phyloP scores from a whole-genome alignment of 1,140 invertebrate species.

The Nautilus pompilius region DNA sequence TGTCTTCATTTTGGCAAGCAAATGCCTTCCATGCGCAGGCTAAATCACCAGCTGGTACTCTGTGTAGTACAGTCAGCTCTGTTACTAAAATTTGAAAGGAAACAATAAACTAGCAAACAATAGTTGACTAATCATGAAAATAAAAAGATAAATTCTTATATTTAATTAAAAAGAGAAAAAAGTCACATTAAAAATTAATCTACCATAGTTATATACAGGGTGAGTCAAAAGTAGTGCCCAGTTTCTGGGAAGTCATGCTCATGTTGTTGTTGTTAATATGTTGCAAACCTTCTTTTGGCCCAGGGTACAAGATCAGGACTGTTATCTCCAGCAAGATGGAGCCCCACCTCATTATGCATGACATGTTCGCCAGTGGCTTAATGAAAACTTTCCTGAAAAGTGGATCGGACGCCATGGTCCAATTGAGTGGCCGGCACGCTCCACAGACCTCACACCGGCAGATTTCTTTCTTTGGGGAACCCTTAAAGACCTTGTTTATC shows the following conservation, averaged over 20 bases:
- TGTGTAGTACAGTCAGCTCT: slow-evolving; percentile 33
- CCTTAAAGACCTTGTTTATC: too few species aligned
- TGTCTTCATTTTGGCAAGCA: slow-evolving; percentile 25
- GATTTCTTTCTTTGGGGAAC: too few species aligned
- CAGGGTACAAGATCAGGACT: slow-evolving; percentile 3
- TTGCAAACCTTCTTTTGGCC: slow-evolving; percentile 13
- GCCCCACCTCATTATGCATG: background rate
- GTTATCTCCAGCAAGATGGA: background rate
- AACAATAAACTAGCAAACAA: too few species aligned
- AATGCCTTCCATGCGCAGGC: slow-evolving; percentile 42
- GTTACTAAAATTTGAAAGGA: too few species aligned
- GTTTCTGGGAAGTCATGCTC: slow-evolving; percentile 12
- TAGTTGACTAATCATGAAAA: too few species aligned
- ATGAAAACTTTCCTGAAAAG: too few species aligned
- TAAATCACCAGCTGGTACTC: slow-evolving; percentile 29
- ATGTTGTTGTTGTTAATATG: too few species aligned
- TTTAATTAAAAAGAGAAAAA: background rate
- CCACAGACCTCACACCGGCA: too few species aligned
- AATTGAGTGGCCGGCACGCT: too few species aligned
- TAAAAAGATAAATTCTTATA: slow-evolving; percentile 8
- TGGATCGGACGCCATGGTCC: too few species aligned
- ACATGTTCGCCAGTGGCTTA: too few species aligned
- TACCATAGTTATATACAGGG: slow-evolving; percentile 8
- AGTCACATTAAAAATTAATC: slow-evolving; percentile 9
- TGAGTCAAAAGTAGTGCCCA: slow-evolving; percentile 5